Evolutionary conservation across 1,140 invertebrate genomes (phyloP).

Genomic region (Oryzaephilus surinamensis): DNA sequence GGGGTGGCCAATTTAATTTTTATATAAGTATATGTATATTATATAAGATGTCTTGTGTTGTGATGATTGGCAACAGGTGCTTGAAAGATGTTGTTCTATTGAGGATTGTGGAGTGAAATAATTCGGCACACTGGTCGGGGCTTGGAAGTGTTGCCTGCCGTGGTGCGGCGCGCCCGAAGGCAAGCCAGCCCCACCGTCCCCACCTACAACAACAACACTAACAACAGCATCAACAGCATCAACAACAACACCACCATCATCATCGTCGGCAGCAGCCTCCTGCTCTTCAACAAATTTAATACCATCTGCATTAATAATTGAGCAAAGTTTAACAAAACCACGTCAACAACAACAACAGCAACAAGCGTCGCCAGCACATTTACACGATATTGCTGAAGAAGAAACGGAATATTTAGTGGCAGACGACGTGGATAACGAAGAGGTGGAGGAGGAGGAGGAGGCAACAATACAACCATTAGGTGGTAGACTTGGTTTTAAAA

Average conservation of each 20-base stretch:
- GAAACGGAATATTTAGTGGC: conserved; percentile 9
- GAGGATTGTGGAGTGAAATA: conserved; percentile 15
- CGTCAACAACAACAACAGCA: conserved; percentile 14
- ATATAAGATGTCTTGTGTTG: neutral
- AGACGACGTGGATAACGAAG: too few relatives aligned
- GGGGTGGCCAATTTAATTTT: neutral
- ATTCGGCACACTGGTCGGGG: conserved; percentile 35
- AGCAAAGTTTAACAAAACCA: too few relatives aligned
- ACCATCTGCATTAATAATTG: too few relatives aligned
- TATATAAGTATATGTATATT: neutral
- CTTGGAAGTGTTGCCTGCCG: conserved; percentile 37
- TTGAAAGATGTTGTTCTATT: conserved; percentile 8
- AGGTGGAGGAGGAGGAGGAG: conserved; percentile 21
- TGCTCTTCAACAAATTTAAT: too few relatives aligned
- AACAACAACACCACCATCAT: too few relatives aligned
- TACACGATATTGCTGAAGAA: conserved; percentile 35
- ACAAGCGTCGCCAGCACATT: conserved; percentile 28
- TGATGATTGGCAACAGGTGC: conserved; percentile 7
- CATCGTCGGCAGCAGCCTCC: too few relatives aligned
- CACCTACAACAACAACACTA: conserved; percentile 18
- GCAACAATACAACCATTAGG: conserved; percentile 24
- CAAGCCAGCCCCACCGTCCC: conserved; percentile 28
- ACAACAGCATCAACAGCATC: too few relatives aligned
- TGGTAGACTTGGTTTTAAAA: conserved; percentile 23
- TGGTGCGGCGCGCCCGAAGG: conserved; percentile 35